A percentile compares a stretch with the other conserved stretches of the same genome.
Conservation (phyloP, 2,113 vertebrate genomes). For the Corapipo altera region DNA sequence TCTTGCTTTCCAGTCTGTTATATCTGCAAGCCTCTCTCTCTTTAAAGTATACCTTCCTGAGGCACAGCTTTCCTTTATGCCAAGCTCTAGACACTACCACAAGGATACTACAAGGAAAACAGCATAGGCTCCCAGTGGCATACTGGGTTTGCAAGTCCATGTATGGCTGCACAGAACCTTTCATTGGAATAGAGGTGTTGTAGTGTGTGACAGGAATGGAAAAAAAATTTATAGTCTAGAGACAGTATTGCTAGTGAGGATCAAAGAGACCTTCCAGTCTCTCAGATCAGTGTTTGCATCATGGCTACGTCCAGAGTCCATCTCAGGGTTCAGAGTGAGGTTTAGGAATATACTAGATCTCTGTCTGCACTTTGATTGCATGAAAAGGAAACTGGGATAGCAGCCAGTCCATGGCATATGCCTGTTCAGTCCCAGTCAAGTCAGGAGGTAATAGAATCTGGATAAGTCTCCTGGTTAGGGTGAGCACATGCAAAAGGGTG, state of each 20-base stretch:
- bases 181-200: not conserved
- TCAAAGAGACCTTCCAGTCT: not conserved
- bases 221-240: not conserved
- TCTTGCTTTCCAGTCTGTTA: not conserved
- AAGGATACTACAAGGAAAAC: not conserved
- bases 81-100: not conserved
- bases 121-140: not conserved
- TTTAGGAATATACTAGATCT: not conserved
- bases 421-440: not conserved
- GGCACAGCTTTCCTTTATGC: not conserved
- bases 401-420: not conserved
- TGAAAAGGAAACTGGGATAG: not conserved
- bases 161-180: not conserved
- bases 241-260: not conserved
- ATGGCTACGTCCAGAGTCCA: not conserved
- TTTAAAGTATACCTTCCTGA: not conserved
- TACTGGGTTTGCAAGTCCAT: not conserved
- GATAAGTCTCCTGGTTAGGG: not conserved
- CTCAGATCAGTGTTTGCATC: not conserved
- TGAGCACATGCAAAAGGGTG: not conserved
- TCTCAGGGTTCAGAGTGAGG: rapidly evolving
- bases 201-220: not conserved
- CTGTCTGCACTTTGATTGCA: not conserved
- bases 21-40: not conserved
- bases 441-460: not conserved